Evolutionary conservation across 2,888 invertebrate species (phyloP).

Genomic region (Brachyopa scutellaris): DNA sequence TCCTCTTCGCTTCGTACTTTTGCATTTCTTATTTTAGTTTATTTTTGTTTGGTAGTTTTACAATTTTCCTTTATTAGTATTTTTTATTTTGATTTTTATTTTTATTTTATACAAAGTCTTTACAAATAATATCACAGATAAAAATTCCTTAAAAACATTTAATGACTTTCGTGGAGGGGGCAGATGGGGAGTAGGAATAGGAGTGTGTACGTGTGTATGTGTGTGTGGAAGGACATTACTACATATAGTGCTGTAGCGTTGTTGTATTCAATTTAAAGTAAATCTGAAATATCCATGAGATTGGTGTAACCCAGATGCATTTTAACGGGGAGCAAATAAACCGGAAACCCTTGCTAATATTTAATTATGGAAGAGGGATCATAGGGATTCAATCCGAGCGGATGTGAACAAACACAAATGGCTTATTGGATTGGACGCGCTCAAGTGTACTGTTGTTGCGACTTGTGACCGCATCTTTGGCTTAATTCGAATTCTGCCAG

Average conservation of each 20-base stretch:
- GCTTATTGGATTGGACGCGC: constrained; percentile 58
- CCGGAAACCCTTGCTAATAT: constrained; percentile 40
- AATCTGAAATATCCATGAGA: constrained; percentile 34
- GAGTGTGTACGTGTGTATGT: background rate
- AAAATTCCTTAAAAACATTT: constrained; percentile 74
- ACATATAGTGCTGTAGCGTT: background rate
- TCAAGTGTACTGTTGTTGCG: constrained; percentile 62
- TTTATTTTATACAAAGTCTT: constrained; percentile 68
- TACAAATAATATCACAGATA: constrained; percentile 76
- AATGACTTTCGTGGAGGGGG: constrained; percentile 51
- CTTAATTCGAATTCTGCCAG: constrained; percentile 35
- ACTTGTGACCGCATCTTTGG: constrained; percentile 59
- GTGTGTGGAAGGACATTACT: too few relatives aligned
- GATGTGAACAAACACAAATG: constrained; percentile 37
- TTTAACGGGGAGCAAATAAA: constrained; percentile 40
- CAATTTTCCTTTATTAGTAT: constrained; percentile 37
- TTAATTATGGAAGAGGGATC: constrained; percentile 49
- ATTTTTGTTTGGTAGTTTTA: constrained; percentile 36
- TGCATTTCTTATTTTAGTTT: constrained; percentile 22
- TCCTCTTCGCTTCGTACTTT: constrained; percentile 14
- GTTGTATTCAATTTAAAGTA: constrained; percentile 9
- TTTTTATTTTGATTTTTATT: constrained; percentile 15
- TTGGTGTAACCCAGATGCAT: constrained; percentile 44
- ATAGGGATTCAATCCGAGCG: constrained; percentile 23
- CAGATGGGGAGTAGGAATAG: too few relatives aligned